Evolutionary conservation across 2,113 vertebrate species (phyloP).

Genomic region (Gopherus evgoodei): DNA sequence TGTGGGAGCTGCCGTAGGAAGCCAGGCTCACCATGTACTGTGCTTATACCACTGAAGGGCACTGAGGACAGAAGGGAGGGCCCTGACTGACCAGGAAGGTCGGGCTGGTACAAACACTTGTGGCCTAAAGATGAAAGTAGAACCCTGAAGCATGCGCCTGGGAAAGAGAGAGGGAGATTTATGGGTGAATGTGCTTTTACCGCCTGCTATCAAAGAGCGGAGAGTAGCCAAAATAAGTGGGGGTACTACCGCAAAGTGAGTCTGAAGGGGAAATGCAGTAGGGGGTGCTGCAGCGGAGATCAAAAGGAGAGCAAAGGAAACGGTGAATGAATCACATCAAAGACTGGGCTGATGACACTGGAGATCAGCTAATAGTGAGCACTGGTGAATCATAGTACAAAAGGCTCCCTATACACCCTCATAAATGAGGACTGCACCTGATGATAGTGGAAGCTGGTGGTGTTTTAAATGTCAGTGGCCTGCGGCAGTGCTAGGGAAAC

Average conservation of each 20-base stretch:
- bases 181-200: neutral
- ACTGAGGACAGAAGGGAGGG: too few relatives aligned
- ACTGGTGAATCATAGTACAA: neutral
- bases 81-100: neutral
- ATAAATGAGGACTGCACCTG: neutral
- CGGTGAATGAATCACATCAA: slow-evolving; percentile 32
- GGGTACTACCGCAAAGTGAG: neutral
- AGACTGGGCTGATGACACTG: neutral
- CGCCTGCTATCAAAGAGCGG: neutral
- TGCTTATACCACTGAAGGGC: neutral
- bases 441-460: neutral
- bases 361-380: neutral
- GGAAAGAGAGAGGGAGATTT: neutral
- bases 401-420: neutral
- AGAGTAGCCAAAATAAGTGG: neutral
- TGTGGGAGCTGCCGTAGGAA: neutral
- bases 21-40: slow-evolving; percentile 25
- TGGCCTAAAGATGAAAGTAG: neutral
- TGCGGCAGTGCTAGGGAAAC: neutral
- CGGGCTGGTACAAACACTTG: neutral
- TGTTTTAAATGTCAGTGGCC: fast-evolving
- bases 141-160: slow-evolving; percentile 27
- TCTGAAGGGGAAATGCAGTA: neutral
- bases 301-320: slow-evolving; percentile 30
- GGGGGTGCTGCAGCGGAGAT: slow-evolving; percentile 12